Percentiles rank a stretch among this genome's conserved stretches.
Evolutionary conservation across 2,888 invertebrate species (phyloP).

Genomic region (Macropis europaea): DNA sequence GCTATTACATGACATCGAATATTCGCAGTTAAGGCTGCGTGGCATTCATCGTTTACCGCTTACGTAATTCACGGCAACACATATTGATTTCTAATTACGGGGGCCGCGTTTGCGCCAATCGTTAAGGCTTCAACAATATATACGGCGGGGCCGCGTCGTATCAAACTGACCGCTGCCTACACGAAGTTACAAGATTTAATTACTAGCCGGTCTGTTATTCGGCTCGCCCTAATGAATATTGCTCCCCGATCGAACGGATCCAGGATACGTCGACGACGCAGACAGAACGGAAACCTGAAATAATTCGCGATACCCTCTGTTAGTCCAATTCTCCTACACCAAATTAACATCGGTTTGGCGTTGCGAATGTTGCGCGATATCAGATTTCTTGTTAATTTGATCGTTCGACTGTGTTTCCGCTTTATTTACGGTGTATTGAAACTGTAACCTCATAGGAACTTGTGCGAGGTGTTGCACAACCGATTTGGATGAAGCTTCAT

Average conservation of each 20-base stretch:
- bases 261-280: no score
- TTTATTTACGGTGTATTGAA: no score
- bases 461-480: no score
- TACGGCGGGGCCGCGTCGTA: neutral
- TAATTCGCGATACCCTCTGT: no score
- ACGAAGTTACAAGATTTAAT: constrained; percentile 21
- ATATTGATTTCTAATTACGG: constrained; percentile 41
- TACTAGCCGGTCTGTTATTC: neutral
- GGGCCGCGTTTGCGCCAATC: constrained; percentile 21
- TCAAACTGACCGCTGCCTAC: neutral
- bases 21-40: constrained; percentile 12
- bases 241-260: neutral
- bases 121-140: constrained; percentile 13
- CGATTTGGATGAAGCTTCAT: no score
- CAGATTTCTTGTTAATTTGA: no score
- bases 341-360: no score
- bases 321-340: no score
- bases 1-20: constrained; percentile 34
- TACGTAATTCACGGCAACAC: constrained; percentile 40
- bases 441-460: no score
- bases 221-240: neutral
- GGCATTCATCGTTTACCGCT: constrained; percentile 46
- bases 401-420: no score
- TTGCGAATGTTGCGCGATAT: no score
- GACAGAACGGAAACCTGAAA: no score